Conservation (phyloP, 2,888 invertebrate species). For the Cataglyphis altisquamis region DNA sequence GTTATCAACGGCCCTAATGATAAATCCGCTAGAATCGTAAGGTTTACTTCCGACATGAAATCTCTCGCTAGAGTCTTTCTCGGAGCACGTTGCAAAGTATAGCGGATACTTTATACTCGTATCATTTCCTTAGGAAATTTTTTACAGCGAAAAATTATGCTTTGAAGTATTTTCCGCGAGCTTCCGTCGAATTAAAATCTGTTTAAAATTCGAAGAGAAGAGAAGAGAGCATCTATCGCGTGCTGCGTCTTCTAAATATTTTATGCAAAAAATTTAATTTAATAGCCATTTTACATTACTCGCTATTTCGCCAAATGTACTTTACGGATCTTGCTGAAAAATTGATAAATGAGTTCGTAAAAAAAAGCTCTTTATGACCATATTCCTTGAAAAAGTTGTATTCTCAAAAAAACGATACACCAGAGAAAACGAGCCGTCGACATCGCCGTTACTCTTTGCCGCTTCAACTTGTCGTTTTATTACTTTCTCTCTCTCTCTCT, state of each 20-base stretch:
- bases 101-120: conserved; percentile 19
- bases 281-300: conserved; percentile 29
- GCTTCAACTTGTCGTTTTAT: conserved; percentile 41
- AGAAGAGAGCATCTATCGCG: background rate
- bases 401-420: conserved; percentile 38
- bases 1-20: conserved; percentile 51
- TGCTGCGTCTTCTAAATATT: background rate
- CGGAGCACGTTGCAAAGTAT: conserved; percentile 3
- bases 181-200: conserved; percentile 25
- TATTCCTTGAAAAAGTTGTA: conserved; percentile 6
- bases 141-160: conserved; percentile 22
- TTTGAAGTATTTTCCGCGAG: background rate
- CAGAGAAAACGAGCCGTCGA: conserved; percentile 10
- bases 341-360: conserved; percentile 11
- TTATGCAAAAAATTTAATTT: conserved; percentile 22
- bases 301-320: conserved; percentile 22
- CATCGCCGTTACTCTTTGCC: conserved; percentile 29
- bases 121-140: conserved; percentile 22
- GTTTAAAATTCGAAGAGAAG: background rate
- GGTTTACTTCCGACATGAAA: background rate
- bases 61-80: background rate
- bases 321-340: background rate
- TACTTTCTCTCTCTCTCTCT: background rate
- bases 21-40: background rate
- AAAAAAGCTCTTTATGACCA: conserved; percentile 14